Evolutionary conservation across 2,113 vertebrate genomes (phyloP), one percentile per base, ranked within the genome.

Genomic region (Lepidothrix coronata): DNA sequence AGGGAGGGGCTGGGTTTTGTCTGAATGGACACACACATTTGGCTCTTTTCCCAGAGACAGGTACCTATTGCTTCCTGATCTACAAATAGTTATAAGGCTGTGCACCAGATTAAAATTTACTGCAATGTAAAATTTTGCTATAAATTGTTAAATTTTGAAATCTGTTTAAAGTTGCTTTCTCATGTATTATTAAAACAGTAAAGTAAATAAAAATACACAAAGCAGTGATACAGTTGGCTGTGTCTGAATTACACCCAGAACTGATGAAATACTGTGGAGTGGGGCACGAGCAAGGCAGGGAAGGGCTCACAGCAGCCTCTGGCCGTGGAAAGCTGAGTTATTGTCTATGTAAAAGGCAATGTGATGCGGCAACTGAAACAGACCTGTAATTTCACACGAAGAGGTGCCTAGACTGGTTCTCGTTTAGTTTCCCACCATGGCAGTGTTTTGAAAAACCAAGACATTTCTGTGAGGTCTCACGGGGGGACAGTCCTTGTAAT

Each of bases 151-250:
- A 65, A 84, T 61, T 51, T 78, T 46, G 6, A 49, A 57, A 83
- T 70, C 35, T 10, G 23, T 63, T 59, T 65, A 14, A 92, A 81
- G 59, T 80, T 59, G 52, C 33, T 95, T 74, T 66, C 67, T 89
- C 25, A 1, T 62, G 63, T 89, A 48, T 66, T 77, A 59, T 59
- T 91, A 41, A 63, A 90, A 41, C 0, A 3, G 25, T 43, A 18
- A 72, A 59, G 31, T 73, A 78, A 96, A 95, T 95, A 91, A 86
- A 95, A 67, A 55, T 7, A 22, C 48, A 70, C 46, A 70, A 73
- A n/a, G 57, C 79, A 68, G 25, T 3, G 33, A 49, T 33, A 24
- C 0, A 1, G 33, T n/a, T 83, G 82, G 14, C 57, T 68, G 70
- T 41, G 48, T 68, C 49, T 81, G 41, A 77, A 63, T 90, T 82